Evolutionary conservation across 2,888 invertebrate species (phyloP).

Genomic region (Chironomus riparius): DNA sequence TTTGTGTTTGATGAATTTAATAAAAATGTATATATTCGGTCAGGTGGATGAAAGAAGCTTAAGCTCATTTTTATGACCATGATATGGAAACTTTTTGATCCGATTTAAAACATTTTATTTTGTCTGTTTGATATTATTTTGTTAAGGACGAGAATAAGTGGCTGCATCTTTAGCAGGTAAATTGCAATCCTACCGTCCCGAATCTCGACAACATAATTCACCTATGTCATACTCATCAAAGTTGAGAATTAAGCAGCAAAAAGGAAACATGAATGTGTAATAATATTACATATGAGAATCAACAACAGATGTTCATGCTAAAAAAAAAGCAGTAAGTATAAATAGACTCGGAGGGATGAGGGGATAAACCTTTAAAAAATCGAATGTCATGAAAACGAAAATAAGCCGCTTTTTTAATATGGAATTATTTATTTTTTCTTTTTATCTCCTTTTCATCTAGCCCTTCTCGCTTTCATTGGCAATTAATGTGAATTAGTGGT

Average conservation of each 20-base stretch:
- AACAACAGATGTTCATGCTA: conserved; percentile 11
- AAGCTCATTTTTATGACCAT: conserved; percentile 7
- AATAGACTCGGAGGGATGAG: neutral
- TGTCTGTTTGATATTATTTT: neutral
- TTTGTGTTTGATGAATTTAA: neutral
- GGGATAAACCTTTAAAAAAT: neutral
- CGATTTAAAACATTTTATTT: conserved; percentile 4
- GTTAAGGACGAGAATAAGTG: too few species aligned
- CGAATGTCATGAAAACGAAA: conserved; percentile 13
- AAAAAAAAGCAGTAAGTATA: neutral
- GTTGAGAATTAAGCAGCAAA: too few species aligned
- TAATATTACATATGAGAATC: conserved; percentile 2
- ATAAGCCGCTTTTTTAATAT: neutral
- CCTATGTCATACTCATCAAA: too few species aligned
- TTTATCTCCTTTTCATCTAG: too few species aligned
- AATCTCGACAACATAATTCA: too few species aligned
- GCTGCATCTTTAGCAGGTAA: too few species aligned
- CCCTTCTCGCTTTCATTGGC: neutral
- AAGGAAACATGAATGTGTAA: neutral
- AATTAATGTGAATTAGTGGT: conserved; percentile 12
- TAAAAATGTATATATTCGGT: neutral
- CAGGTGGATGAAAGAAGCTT: conserved; percentile 6
- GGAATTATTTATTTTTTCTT: neutral
- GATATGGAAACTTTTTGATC: conserved; percentile 10
- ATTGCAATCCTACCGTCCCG: too few species aligned